phyloP scores from a whole-genome alignment of 2,888 invertebrate species.

The Ectemnius cavifrons region DNA sequence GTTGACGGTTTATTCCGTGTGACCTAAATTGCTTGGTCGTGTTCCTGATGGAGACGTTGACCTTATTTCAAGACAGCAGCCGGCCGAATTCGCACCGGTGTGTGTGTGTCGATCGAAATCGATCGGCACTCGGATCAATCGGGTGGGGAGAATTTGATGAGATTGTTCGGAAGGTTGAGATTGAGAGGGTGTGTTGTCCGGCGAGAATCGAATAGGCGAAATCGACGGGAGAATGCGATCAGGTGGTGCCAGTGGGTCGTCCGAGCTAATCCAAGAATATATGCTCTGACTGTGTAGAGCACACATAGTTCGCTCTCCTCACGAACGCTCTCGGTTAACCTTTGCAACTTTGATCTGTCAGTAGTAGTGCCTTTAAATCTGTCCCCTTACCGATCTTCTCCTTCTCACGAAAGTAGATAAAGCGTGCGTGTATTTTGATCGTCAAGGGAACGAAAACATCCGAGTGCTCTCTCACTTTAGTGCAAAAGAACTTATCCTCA shows the following conservation, averaged over 20 bases:
- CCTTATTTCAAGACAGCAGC: constrained; percentile 33
- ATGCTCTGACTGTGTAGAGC: constrained; percentile 39
- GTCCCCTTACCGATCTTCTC: constrained; percentile 27
- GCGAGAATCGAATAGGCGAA: constrained; percentile 35
- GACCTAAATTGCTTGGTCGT: constrained; percentile 17
- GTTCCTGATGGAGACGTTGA: constrained; percentile 25
- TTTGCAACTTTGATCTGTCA: constrained; percentile 59
- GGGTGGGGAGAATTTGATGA: too few relatives aligned
- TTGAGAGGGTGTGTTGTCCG: constrained; percentile 20
- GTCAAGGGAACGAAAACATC: constrained; percentile 4
- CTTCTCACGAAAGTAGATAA: not conserved
- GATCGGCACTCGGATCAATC: too few relatives aligned
- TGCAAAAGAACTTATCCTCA: not conserved
- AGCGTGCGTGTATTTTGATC: not conserved
- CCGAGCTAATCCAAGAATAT: constrained; percentile 71
- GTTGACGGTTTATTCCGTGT: constrained; percentile 27
- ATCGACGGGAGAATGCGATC: constrained; percentile 50
- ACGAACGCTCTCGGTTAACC: constrained; percentile 63
- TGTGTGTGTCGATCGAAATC: too few relatives aligned
- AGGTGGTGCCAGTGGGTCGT: constrained; percentile 47
- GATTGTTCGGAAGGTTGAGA: not conserved
- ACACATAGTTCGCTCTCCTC: constrained; percentile 41
- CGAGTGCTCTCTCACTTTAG: too few relatives aligned
- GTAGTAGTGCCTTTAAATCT: constrained; percentile 43
- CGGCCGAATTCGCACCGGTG: constrained; percentile 1